Base-by-base conservation (phyloP, 2,113 vertebrate species). In the Parus major region DNA sequence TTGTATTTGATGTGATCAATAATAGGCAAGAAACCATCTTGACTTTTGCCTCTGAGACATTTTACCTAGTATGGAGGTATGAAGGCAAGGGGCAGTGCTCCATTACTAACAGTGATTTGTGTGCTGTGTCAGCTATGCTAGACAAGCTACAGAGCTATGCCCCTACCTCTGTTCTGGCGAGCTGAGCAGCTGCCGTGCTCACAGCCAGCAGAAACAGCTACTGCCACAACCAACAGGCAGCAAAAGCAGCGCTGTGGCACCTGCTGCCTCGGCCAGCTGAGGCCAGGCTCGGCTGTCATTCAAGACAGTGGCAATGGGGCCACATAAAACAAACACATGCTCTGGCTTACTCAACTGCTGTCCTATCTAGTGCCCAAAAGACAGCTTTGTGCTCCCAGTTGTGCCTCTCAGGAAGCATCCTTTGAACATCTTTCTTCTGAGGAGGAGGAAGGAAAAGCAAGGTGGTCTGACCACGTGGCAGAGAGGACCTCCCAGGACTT, bases 181-280 rank as follows among this genome's bases (percentile, higher is more conserved):
- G 35, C 56, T 41, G 89, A 91, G 73, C 97, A 97, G 94, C 93
- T 97, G 97, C 91, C 63, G 25, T 88, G 66, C 59, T 61, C 41
- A 50, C 57, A 91, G 86, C 78, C 94, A 88, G 69, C 42, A 49
- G 72, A 78, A 91, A 81, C 17, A 79, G 73, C 50, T 56, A 23
- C 69, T 65, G 55, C 95, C 93, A 77, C 90, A 36, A 27, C 18
- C 90, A 36, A 25, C 18, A 81, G 79, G 88, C 64, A 86, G 69
- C 39, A 83, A 76, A 93, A 89, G 50, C 92, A 41, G 3, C 3
- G 19, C 57, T 31, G 71, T 25, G 56, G 66, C 94, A 97, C 95
- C 97, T 98, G 97, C 95, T 95, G 20, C 86, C 73, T 36, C 29
- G 73, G 72, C 76, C 86, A 90, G 85, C 69, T 14, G 17, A 72